Base-by-base conservation (phyloP, 2,888 invertebrate species). In the Plagodis pulveraria region DNA sequence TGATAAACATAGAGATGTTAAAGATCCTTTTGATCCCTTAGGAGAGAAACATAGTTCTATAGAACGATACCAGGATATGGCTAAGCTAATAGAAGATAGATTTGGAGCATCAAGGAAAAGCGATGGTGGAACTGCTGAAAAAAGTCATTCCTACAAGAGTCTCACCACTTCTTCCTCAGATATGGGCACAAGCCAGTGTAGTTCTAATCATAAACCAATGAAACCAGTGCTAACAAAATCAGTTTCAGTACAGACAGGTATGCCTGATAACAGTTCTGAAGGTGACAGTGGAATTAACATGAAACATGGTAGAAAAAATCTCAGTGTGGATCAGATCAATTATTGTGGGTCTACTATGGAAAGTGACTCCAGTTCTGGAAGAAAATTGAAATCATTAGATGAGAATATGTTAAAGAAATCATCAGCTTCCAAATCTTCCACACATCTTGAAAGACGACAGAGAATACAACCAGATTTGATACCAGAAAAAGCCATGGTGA, bases 1-100 rank as follows among this genome's bases (percentile, higher is more conserved):
- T 58, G 87, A 89, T 53, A 90, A 87, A 62, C 76, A 80, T 59
- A 85, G 79, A 72, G 93, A 93, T 56, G 80, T 91, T 0, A 91
- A 91, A 76, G 94, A 94, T 72, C 93, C 93, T 0, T 93, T 95
- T 62, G 95, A 95, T 79, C 93, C 93, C 11, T 87, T 90, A 57
- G 94, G 94, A 53, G 94, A 95, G 61, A 95, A 95, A 74, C 94
- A 95, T 67, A 94, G 94, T 83, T 95, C 95, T 62, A 95, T 95
- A 80, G 95, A 95, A 73, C 89, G 95, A 48, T 95, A 95, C 66
- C 95, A 95, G 77, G 95, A 95, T 69, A 95, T 95, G 95, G 94
- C 95, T 5, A 95, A 95, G 76, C 84, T 95, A 58, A 93, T 95
- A 64, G 95, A 95, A 78, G 95, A 95, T 69, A 93, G 94, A 71